phyloP scores from a whole-genome alignment of 2,888 invertebrate species.

The Agonum fuliginosum region DNA sequence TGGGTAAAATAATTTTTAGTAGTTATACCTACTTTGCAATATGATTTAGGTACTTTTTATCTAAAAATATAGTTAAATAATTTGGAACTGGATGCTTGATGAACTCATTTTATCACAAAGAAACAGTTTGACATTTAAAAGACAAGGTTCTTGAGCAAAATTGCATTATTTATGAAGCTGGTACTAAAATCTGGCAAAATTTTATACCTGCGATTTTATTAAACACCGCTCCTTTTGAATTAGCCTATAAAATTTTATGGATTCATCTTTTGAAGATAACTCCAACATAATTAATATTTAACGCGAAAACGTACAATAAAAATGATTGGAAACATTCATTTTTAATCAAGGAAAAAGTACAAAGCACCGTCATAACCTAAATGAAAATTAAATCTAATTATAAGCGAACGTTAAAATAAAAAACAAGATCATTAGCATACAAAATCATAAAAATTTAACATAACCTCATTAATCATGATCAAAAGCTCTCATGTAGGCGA shows the following conservation, averaged over 20 bases:
- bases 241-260: conserved; percentile 14
- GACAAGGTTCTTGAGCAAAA: no score
- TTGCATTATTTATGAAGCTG: no score
- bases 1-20: no score
- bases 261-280: conserved; percentile 10
- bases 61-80: no score
- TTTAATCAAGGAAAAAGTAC: conserved; percentile 13
- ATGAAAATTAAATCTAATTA: conserved; percentile 26
- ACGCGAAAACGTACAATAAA: conserved; percentile 8
- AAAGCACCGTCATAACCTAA: neutral
- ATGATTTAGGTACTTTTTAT: no score
- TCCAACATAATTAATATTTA: conserved; percentile 26
- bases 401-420: conserved; percentile 16
- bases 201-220: conserved; percentile 19
- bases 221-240: neutral
- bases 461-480: conserved; percentile 58
- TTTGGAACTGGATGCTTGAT: no score
- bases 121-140: no score
- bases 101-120: no score
- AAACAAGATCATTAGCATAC: conserved; percentile 49
- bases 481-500: conserved; percentile 41
- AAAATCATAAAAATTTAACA: conserved; percentile 41
- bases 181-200: neutral
- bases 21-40: no score
- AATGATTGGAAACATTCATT: conserved; percentile 4